phyloP scores from a whole-genome alignment of 2,797 vertebrate species.

The Brachyalestes nurse region DNA sequence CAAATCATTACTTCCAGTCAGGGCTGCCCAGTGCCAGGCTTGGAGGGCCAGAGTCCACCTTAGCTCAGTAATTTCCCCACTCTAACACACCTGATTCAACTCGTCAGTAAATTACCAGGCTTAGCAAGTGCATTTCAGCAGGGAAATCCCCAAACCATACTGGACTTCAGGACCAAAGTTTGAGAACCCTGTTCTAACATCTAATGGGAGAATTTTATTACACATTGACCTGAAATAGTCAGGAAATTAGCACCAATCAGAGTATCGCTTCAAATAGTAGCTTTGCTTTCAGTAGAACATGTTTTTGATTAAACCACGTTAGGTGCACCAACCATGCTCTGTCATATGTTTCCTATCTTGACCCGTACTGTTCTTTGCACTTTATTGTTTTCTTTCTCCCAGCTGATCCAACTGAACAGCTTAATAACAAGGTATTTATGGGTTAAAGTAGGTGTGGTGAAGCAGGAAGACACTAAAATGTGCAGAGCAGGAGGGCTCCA shows the following conservation, averaged over 20 bases:
- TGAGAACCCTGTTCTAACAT: background rate
- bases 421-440: no score
- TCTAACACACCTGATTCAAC: background rate
- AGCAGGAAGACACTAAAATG: no score
- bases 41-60: background rate
- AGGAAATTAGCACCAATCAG: background rate
- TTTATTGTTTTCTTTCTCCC: no score
- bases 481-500: no score
- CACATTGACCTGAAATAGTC: background rate
- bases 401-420: no score
- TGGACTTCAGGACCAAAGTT: background rate
- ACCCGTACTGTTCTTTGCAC: no score
- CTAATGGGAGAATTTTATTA: background rate
- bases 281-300: no score
- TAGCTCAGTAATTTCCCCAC: background rate
- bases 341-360: no score
- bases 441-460: no score
- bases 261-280: background rate
- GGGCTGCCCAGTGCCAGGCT: background rate
- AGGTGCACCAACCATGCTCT: no score
- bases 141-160: background rate
- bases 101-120: background rate
- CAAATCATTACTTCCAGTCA: conserved; percentile 12
- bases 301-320: no score
- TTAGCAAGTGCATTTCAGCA: background rate